Conservation (phyloP, 2,888 invertebrate genomes). For the Phyto melanocephala region DNA sequence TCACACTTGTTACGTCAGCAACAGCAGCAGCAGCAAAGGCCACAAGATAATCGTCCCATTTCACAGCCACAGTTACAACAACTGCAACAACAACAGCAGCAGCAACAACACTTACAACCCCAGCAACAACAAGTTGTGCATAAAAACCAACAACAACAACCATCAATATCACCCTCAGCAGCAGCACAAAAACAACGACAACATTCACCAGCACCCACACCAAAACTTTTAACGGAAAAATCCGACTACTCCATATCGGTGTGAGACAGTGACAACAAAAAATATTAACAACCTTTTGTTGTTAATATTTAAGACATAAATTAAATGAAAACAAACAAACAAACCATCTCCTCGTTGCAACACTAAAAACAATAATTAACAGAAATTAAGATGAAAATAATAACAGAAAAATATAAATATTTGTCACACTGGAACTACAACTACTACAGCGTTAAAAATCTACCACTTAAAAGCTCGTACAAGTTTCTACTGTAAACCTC, state of each 20-base stretch:
- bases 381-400: neutral
- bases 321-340: neutral
- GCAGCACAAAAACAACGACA: slow-evolving; percentile 74
- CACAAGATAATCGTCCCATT: slow-evolving; percentile 81
- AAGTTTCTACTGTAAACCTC: neutral
- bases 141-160: slow-evolving; percentile 71
- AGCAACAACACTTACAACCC: slow-evolving; percentile 68
- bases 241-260: slow-evolving; percentile 88
- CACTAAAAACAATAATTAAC: slow-evolving; percentile 39
- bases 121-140: slow-evolving; percentile 67
- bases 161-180: slow-evolving; percentile 74
- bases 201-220: slow-evolving; percentile 77
- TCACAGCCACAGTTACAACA: slow-evolving; percentile 74
- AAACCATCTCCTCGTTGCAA: slow-evolving; percentile 5
- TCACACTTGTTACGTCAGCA: slow-evolving; percentile 75
- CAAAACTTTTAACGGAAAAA: slow-evolving; percentile 81
- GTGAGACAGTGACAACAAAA: slow-evolving; percentile 77
- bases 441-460: neutral
- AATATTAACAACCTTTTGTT: neutral
- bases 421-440: slow-evolving; percentile 12
- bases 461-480: neutral
- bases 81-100: slow-evolving; percentile 73
- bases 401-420: neutral
- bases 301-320: neutral
- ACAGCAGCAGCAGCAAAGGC: slow-evolving; percentile 71